A percentile compares a stretch with the other conserved stretches of the same genome.
These are phyloP conservation scores for Whitmania pigra DNA, from an alignment of 1,140 invertebrate species.

Conservation along the genomic window DNA sequence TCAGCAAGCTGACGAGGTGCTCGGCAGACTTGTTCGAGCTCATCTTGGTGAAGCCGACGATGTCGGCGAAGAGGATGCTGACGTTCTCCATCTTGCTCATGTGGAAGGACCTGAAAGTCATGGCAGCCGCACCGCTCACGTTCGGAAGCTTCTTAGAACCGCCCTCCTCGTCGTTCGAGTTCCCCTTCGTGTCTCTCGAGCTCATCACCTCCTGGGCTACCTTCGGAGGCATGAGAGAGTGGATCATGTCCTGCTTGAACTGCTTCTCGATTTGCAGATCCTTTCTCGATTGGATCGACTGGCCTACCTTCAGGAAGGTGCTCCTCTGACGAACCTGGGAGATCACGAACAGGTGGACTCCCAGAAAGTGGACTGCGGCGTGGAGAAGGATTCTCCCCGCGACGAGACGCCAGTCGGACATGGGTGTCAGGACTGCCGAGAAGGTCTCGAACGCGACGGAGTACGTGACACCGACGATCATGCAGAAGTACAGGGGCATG, in stretches of 20 bases:
- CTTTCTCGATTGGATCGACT: slow-evolving; percentile 68
- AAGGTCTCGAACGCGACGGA: slow-evolving; percentile 66
- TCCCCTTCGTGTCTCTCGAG: slow-evolving; percentile 25
- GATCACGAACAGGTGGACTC: slow-evolving; percentile 82
- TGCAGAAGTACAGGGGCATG: slow-evolving; percentile 69
- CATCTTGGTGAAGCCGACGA: slow-evolving; percentile 94
- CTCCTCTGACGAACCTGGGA: slow-evolving; percentile 67
- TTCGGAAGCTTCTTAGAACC: slow-evolving; percentile 29
- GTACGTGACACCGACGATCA: slow-evolving; percentile 62
- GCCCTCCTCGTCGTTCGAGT: slow-evolving; percentile 25
- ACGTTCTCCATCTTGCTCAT: slow-evolving; percentile 76
- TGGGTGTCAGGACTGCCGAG: slow-evolving; percentile 29
- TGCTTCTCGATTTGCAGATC: slow-evolving; percentile 84
- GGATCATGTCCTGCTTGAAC: slow-evolving; percentile 91
- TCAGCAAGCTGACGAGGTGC: slow-evolving; percentile 71
- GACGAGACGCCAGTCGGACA: slow-evolving; percentile 37
- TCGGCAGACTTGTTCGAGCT: slow-evolving; percentile 70
- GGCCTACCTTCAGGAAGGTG: slow-evolving; percentile 91
- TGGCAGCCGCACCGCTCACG: background rate
- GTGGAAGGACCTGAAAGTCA: slow-evolving; percentile 57
- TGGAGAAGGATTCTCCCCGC: slow-evolving; percentile 62
- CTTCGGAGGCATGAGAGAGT: slow-evolving; percentile 85
- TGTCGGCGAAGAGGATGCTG: slow-evolving; percentile 90
- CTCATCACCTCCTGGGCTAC: slow-evolving; percentile 49
- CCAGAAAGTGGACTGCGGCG: slow-evolving; percentile 76